These are phyloP conservation scores for Bucco capensis DNA, from an alignment of 2,113 vertebrate species.

Conservation along the genomic window DNA sequence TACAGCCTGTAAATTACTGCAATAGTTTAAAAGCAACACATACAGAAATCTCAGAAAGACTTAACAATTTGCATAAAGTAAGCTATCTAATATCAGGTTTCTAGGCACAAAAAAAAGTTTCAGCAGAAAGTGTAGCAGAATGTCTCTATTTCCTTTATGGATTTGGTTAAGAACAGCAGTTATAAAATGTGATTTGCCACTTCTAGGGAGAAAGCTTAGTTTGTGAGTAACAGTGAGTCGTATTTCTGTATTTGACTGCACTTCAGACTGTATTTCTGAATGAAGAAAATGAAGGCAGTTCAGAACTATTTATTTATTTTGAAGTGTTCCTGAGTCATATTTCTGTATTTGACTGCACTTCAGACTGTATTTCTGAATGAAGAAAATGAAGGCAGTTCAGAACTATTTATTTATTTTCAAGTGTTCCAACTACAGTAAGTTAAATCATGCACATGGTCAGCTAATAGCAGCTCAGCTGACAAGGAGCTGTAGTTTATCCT, in stretches of 20 bases:
- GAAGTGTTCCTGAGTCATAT: background rate
- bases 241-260: background rate
- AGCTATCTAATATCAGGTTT: background rate
- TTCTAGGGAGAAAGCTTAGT: background rate
- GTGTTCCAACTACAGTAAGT: background rate
- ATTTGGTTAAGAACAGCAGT: background rate
- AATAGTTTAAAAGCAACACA: background rate
- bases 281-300: background rate
- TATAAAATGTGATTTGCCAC: background rate
- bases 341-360: background rate
- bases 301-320: accelerated
- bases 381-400: background rate
- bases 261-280: background rate
- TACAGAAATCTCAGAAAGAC: background rate
- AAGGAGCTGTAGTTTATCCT: background rate
- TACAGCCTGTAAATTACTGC: background rate
- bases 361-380: background rate
- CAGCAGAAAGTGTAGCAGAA: background rate
- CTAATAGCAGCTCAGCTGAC: background rate
- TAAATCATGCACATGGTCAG: background rate
- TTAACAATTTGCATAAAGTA: background rate
- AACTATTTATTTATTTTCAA: accelerated
- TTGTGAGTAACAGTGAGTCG: background rate
- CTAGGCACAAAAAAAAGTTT: background rate
- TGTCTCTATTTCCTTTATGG: background rate